Percentiles rank a stretch among this genome's conserved stretches.
These are phyloP conservation scores for Elephantulus edwardii DNA, from an alignment of 2,113 vertebrate genomes.

Conservation along the genomic window DNA sequence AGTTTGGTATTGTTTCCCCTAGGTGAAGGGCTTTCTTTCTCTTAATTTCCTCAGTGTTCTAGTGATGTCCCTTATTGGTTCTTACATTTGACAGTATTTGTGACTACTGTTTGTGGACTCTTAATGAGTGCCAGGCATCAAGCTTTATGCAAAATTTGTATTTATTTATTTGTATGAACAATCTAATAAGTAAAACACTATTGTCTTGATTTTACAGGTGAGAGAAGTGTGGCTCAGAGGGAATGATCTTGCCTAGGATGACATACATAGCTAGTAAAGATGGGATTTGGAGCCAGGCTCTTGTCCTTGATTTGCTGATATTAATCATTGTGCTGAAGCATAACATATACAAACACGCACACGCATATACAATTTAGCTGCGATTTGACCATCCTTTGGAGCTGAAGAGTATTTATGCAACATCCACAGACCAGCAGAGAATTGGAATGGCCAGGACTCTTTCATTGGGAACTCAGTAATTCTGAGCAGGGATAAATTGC, in stretches of 20 bases:
- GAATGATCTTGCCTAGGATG: not conserved
- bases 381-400: constrained; percentile 45
- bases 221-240: not conserved
- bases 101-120: not conserved
- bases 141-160: not conserved
- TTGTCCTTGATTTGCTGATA: constrained; percentile 11
- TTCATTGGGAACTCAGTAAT: constrained; percentile 29
- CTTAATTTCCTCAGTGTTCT: not conserved
- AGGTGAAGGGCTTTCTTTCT: rapidly evolving
- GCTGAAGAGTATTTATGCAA: constrained; percentile 41
- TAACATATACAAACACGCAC: not conserved
- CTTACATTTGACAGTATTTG: not conserved
- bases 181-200: no score
- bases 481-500: constrained; percentile 56
- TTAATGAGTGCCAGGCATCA: not conserved
- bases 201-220: not conserved
- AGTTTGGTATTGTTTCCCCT: not conserved
- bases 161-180: constrained; percentile 4
- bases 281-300: not conserved
- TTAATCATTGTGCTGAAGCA: not conserved
- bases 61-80: not conserved
- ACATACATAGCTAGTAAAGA: not conserved
- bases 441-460: constrained; percentile 32
- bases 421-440: not conserved
- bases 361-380: constrained; percentile 26